Base-by-base conservation (phyloP, 2,888 invertebrate genomes). In the Archips xylosteana region DNA sequence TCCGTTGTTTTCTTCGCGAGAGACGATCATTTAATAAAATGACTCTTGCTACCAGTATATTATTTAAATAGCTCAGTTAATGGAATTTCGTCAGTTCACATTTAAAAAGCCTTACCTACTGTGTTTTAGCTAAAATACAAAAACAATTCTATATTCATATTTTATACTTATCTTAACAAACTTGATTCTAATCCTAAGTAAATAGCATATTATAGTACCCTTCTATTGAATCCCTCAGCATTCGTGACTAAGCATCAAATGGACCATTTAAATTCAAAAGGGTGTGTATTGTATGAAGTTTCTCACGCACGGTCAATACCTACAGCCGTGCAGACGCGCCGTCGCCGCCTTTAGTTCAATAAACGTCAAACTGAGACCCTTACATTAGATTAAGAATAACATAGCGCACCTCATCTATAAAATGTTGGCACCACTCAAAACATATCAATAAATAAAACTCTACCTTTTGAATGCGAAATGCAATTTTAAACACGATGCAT, bases 221-320 rank as follows among this genome's bases (percentile, higher is more conserved):
- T 54, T 61, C 45, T 57, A 36, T 54, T 47, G 62, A 54, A 57
- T 67, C 64, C 42, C 39, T 65, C 42, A 36, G 49, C 57, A 76
- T 78, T 78, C 86, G 86, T 86, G 86, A 80, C 81, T 75, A 75
- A 77, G 80, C 82, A 82, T 80, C 74, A 75, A 65, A 77, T 80
- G 72, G 70, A 67, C 42, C 47, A 69, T 77, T 78, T 65, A 77
- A 54, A 75, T 59, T 51, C 23, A 54, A 64, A 74, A 75, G 77
- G 77, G 76, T 76, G 72, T 54, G 62, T 68, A 64, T 47, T 70
- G 74, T 64, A 65, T 65, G 39, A 23, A 51, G 60, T 69, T 74
- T 74, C 70, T 74, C 74, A 74, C 69, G 64, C 69, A 34, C 60
- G 23, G 69, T 62, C 60, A 69, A 39, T 62, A 39, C 39, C 23